Evolutionary conservation across 2,888 invertebrate species (phyloP).

Genomic region (Entomobrya proxima): DNA sequence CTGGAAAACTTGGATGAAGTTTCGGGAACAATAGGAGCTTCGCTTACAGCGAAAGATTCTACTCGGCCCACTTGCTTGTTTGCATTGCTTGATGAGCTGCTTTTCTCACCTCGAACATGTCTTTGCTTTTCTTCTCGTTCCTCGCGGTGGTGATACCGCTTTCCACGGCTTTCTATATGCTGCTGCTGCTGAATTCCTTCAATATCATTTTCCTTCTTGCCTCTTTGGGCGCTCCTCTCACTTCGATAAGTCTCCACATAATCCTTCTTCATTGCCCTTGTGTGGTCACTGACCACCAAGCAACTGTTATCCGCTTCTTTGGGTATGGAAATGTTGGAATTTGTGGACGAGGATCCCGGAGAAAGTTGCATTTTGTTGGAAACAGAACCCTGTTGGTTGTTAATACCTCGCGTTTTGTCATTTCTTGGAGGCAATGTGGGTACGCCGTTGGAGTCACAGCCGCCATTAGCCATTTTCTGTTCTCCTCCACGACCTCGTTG

Average conservation of each 20-base stretch:
- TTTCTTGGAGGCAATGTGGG: constrained; percentile 68
- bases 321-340: constrained; percentile 52
- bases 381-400: not conserved
- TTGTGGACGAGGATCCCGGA: constrained; percentile 44
- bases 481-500: not conserved
- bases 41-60: constrained; percentile 70
- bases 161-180: not conserved
- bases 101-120: not conserved
- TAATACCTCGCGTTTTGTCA: constrained; percentile 30
- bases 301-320: constrained; percentile 80
- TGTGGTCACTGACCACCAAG: constrained; percentile 89
- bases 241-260: not conserved
- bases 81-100: not conserved
- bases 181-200: constrained; percentile 42
- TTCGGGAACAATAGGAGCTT: constrained; percentile 73
- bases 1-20: constrained; percentile 43
- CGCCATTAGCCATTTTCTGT: not conserved
- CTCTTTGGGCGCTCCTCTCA: not conserved
- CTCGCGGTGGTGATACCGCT: not conserved
- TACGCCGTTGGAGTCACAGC: not conserved
- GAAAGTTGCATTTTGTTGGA: constrained; percentile 47
- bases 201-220: constrained; percentile 49
- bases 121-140: not conserved
- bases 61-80: constrained; percentile 53
- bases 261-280: constrained; percentile 45